Base-by-base conservation (phyloP, 2,113 vertebrate genomes). In the Sakesphorus luctuosus region DNA sequence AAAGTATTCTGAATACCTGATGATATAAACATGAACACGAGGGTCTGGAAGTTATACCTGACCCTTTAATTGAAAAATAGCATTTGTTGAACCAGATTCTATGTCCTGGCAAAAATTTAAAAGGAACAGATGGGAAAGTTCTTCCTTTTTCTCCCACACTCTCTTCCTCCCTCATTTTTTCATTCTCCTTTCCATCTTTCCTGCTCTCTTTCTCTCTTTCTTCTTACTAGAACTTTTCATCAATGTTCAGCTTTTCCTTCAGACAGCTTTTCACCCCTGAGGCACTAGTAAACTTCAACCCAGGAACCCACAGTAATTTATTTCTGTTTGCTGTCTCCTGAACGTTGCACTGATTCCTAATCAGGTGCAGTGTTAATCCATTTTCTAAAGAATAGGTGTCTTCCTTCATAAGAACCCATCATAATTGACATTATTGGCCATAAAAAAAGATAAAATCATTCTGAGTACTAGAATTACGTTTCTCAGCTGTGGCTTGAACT, bases 301-400 rank as follows among this genome's bases (percentile, higher is more conserved):
- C 18, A 67, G 43, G 53, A 88, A 69, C 24, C 14, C 33, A 63
- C 9, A 65, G 16, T 26, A 49, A 78, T 87, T 94, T 82, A 55
- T 61, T 95, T 94, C 33, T 93, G 33, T 84, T 92, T 50, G 3
- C 43, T 67, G 29, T 83, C 65, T 86, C 25, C 33, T 72, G 44
- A 38, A 78, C 65, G 56, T 43, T 38, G n/a, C 49, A 53, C 35
- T 58, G 23, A 52, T 69, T 79, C 58, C 28, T 56, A 77, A 90
- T 69, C 68, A 89, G 44, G 20, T 89, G 33, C 6, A 2, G 7
- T 36, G n/a, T 89, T 91, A 87, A 91, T 76, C 43, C 4, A 24
- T 85, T 95, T 91, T 76, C 71, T 94, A 77, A 94, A 84, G 61
- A 92, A 87, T n/a, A 52, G 25, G 17, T 69, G 44, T 76, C 87